Evolutionary conservation across 1,140 invertebrate genomes (phyloP).

Genomic region (Sycophaga agraensis): DNA sequence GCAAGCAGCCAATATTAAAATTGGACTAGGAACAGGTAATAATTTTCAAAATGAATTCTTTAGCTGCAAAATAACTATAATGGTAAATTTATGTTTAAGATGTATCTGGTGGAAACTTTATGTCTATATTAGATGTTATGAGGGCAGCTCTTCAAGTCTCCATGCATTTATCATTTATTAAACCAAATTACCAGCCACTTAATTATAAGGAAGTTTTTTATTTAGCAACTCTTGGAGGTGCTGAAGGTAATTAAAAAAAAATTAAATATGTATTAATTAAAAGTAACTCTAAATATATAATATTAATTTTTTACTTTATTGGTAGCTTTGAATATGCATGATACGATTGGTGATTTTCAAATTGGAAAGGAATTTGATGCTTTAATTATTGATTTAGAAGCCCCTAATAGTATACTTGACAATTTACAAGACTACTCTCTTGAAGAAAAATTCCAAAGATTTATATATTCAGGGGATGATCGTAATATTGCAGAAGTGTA

Average conservation of each 20-base stretch:
- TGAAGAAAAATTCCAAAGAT: conserved; percentile 73
- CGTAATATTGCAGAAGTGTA: conserved; percentile 78
- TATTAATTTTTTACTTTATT: not conserved
- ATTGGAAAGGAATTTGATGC: conserved; percentile 86
- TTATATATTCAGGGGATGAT: conserved; percentile 82
- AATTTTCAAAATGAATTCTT: not conserved
- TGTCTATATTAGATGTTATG: conserved; percentile 77
- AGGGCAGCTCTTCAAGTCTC: conserved; percentile 73
- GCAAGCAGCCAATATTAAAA: conserved; percentile 65
- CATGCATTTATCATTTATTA: conserved; percentile 62
- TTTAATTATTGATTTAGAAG: conserved; percentile 66
- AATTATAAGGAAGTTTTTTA: conserved; percentile 78
- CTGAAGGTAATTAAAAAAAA: conserved; percentile 63
- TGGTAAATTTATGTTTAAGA: conserved; percentile 63
- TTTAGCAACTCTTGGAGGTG: conserved; percentile 83
- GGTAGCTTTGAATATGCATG: not conserved
- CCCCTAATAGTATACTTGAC: conserved; percentile 60
- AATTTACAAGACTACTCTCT: conserved; percentile 56
- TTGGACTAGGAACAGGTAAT: conserved; percentile 84
- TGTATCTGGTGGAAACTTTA: conserved; percentile 76
- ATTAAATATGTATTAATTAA: conserved; percentile 3
- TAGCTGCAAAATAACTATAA: too few species aligned
- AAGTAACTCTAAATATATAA: not conserved
- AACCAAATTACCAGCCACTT: conserved; percentile 60
- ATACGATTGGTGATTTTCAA: conserved; percentile 77